Evolutionary conservation across 2,888 invertebrate species (phyloP).

Genomic region (Orchesella flavescens): DNA sequence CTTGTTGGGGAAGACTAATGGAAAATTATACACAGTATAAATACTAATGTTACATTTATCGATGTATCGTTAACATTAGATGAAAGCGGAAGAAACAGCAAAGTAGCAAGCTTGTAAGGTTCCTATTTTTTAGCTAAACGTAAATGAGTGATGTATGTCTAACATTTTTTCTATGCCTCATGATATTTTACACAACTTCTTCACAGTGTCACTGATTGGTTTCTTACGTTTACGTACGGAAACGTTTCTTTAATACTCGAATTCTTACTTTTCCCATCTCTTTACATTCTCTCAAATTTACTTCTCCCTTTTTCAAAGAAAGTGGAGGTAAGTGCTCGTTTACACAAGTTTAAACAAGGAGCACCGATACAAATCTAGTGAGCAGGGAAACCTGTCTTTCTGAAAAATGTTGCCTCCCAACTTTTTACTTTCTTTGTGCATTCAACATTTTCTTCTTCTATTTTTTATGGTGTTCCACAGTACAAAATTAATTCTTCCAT

Average conservation of each 20-base stretch:
- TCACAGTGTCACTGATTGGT: slow-evolving; percentile 56
- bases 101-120: not conserved
- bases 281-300: slow-evolving; percentile 1
- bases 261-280: not conserved
- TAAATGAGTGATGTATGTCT: slow-evolving; percentile 51
- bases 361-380: slow-evolving; percentile 51
- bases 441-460: slow-evolving; percentile 3
- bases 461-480: not conserved
- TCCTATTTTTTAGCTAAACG: not conserved
- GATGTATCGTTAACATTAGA: not conserved
- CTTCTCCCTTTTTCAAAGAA: not conserved
- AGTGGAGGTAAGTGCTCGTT: slow-evolving; percentile 26
- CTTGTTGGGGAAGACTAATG: not conserved
- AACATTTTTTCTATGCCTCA: slow-evolving; percentile 21
- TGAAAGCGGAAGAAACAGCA: not conserved
- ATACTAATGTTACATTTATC: not conserved
- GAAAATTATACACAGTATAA: not conserved
- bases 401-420: not conserved
- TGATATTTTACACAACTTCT: slow-evolving; percentile 38
- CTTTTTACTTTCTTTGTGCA: not conserved
- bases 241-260: not conserved
- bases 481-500: not conserved
- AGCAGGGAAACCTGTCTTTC: slow-evolving; percentile 39
- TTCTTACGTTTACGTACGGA: slow-evolving; percentile 45
- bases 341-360: slow-evolving; percentile 37